Percentiles rank a stretch among this genome's conserved stretches.
Conservation (phyloP, 2,888 invertebrate species). For the Lasioglossum zephyrum region DNA sequence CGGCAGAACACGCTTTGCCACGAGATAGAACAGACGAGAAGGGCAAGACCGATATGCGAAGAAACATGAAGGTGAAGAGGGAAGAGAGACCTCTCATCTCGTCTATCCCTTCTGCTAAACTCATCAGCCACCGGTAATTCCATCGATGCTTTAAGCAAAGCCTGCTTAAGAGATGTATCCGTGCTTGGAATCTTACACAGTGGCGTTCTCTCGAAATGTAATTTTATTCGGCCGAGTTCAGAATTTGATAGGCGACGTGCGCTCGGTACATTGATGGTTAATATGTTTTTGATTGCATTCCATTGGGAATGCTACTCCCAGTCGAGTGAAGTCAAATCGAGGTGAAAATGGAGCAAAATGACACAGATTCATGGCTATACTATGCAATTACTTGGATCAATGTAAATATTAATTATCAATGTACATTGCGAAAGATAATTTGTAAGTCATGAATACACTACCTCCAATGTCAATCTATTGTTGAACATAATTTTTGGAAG, state of each 20-base stretch:
- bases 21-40: conserved; percentile 45
- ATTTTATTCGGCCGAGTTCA: conserved; percentile 27
- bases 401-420: not conserved
- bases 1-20: conserved; percentile 42
- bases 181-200: conserved; percentile 61
- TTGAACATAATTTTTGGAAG: not conserved
- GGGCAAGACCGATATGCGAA: conserved; percentile 49
- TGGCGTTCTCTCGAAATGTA: conserved; percentile 22
- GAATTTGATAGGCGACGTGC: not conserved
- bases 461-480: not conserved
- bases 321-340: not conserved
- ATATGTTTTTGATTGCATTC: not conserved
- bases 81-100: conserved; percentile 74
- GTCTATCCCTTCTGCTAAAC: conserved; percentile 81
- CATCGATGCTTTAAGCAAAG: conserved; percentile 80
- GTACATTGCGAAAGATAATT: not conserved
- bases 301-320: not conserved
- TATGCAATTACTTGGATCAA: not conserved
- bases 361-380: not conserved
- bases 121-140: conserved; percentile 83
- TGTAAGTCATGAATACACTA: not conserved
- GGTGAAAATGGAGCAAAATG: not conserved
- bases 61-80: conserved; percentile 52
- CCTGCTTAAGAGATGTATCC: conserved; percentile 75
- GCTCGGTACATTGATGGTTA: not conserved